Evolutionary conservation across 2,113 vertebrate genomes (phyloP).

Genomic region (Periophthalmodon schlosseri): DNA sequence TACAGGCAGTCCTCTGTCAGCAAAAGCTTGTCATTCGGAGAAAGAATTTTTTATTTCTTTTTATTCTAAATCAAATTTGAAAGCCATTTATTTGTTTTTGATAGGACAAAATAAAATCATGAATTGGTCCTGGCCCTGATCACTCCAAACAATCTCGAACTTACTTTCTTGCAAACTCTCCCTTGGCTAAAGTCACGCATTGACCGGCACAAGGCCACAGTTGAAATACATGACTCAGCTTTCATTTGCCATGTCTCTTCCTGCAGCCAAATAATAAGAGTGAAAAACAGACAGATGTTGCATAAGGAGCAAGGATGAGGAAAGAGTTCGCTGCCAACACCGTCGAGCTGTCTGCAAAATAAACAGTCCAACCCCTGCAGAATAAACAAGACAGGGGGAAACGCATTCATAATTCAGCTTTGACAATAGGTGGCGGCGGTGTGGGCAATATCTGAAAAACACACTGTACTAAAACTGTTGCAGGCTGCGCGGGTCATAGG

Average conservation of each 20-base stretch:
- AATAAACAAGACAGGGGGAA: constrained; percentile 38
- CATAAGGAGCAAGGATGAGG: constrained; percentile 25
- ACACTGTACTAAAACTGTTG: not conserved
- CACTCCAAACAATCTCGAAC: not conserved
- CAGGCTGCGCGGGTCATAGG: no score
- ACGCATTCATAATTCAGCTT: constrained; percentile 35
- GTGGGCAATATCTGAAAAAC: constrained; percentile 39
- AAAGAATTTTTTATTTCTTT: no score
- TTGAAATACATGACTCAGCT: constrained; percentile 33
- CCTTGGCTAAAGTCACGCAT: constrained; percentile 9
- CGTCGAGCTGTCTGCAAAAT: constrained; percentile 44
- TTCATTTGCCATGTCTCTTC: constrained; percentile 27
- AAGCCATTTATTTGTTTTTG: no score
- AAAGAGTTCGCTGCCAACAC: constrained; percentile 43
- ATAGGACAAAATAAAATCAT: no score
- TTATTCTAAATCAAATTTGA: no score
- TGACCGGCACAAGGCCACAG: constrained; percentile 13
- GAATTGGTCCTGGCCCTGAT: no score
- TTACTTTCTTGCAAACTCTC: constrained; percentile 20
- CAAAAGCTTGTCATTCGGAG: no score
- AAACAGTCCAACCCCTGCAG: constrained; percentile 39
- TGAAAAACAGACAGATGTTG: constrained; percentile 15
- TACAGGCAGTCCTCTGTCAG: no score
- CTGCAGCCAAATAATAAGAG: constrained; percentile 12
- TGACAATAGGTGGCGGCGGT: constrained; percentile 34